phyloP scores from a whole-genome alignment of 2,888 invertebrate genomes.

The Panzeria rudis region DNA sequence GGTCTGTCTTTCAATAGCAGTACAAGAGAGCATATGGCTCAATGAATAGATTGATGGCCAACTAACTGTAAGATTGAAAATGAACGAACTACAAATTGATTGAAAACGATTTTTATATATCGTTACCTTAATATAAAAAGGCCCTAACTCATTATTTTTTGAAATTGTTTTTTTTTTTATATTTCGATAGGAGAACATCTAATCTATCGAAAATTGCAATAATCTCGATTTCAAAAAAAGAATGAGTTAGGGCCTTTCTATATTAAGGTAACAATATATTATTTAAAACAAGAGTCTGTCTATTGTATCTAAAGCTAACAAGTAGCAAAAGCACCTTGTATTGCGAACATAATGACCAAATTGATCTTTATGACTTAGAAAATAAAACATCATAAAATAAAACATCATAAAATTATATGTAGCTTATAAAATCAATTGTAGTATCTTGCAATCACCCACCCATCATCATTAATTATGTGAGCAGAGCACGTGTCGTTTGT shows the following conservation, averaged over 20 bases:
- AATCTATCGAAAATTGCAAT: too few species aligned
- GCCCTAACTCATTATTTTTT: too few species aligned
- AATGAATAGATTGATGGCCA: slow-evolving; percentile 22
- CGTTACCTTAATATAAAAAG: too few species aligned
- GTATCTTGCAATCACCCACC: slow-evolving; percentile 27
- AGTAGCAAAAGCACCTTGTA: slow-evolving; percentile 29
- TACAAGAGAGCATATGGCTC: slow-evolving; percentile 5
- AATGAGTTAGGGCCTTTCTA: too few species aligned
- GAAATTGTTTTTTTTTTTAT: too few species aligned
- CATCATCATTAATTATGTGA: slow-evolving; percentile 38
- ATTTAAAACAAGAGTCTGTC: slow-evolving; percentile 15
- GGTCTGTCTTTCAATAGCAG: slow-evolving; percentile 6
- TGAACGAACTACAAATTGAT: slow-evolving; percentile 42
- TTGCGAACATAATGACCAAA: slow-evolving; percentile 17
- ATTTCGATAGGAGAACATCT: too few species aligned
- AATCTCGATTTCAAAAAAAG: too few species aligned
- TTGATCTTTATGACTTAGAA: slow-evolving; percentile 29
- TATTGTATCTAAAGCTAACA: slow-evolving; percentile 11
- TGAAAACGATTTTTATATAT: slow-evolving; percentile 45
- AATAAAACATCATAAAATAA: slow-evolving; percentile 18
- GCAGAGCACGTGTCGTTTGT: slow-evolving; percentile 42
- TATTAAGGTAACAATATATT: too few species aligned
- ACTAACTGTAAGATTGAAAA: slow-evolving; percentile 20
- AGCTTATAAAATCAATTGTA: slow-evolving; percentile 51
- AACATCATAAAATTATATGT: too few species aligned